Conservation (phyloP, 1,140 invertebrate species). For the Drosophila lowei region DNA sequence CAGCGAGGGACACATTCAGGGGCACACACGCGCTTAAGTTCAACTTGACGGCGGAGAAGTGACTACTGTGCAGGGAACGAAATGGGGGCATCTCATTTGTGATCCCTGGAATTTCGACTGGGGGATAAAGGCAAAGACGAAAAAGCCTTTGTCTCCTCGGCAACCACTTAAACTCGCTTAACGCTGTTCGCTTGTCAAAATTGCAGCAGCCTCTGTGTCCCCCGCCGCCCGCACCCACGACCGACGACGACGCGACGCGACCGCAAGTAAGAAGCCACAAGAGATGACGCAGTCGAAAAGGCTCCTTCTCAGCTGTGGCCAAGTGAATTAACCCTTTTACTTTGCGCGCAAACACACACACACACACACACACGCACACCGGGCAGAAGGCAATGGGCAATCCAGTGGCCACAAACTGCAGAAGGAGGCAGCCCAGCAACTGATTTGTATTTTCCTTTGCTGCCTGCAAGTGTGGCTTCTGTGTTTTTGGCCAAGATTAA, state of each 20-base stretch:
- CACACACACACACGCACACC: conserved; percentile 9
- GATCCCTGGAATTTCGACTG: conserved; percentile 70
- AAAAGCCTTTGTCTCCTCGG: conserved; percentile 57
- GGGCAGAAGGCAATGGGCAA: conserved; percentile 7
- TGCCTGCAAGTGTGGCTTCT: conserved; percentile 42
- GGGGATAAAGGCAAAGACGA: conserved; percentile 34
- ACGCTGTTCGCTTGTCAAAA: conserved; percentile 75
- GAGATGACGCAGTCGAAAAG: conserved; percentile 72
- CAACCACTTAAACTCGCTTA: conserved; percentile 71
- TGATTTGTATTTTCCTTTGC: conserved; percentile 57
- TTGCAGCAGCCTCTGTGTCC: conserved; percentile 48
- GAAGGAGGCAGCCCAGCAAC: conserved; percentile 15
- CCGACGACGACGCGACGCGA: not conserved
- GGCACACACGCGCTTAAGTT: conserved; percentile 68
- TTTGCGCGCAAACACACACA: conserved; percentile 55
- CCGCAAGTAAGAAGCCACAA: conserved; percentile 62
- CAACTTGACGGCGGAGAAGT: conserved; percentile 42
- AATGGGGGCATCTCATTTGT: conserved; percentile 32
- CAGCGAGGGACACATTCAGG: conserved; percentile 14
- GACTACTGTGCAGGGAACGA: conserved; percentile 44
- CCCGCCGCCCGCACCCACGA: conserved; percentile 5
- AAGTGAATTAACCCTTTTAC: conserved; percentile 82
- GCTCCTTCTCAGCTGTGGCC: conserved; percentile 46
- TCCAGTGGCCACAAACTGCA: conserved; percentile 38
- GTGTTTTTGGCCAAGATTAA: conserved; percentile 38